These are phyloP conservation scores for Rhipidura dahli DNA, from an alignment of 2,113 vertebrate species.

Conservation along the genomic window DNA sequence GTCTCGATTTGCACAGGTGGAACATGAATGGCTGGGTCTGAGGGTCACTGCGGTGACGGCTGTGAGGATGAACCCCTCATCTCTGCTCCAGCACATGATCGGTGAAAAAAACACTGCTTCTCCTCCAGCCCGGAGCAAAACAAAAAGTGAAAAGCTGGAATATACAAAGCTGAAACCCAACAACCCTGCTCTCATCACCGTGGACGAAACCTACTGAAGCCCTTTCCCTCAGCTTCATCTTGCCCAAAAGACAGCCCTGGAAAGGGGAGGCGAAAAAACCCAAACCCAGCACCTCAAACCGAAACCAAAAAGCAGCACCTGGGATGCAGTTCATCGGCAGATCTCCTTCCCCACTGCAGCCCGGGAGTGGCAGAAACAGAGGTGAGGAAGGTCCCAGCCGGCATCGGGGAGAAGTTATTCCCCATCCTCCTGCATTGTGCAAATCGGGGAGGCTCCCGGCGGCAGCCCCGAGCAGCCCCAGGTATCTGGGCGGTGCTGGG, in stretches of 20 bases:
- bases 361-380: neutral
- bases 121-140: neutral
- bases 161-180: neutral
- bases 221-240: neutral
- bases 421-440: neutral
- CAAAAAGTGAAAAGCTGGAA: neutral
- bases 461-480: neutral
- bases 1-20: neutral
- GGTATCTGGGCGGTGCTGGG: conserved; percentile 47
- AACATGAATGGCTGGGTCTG: neutral
- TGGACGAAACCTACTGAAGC: neutral
- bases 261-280: neutral
- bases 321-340: conserved; percentile 68
- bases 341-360: conserved; percentile 26
- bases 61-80: neutral
- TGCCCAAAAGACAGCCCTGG: neutral
- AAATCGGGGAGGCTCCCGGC: conserved; percentile 31
- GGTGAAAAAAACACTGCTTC: neutral
- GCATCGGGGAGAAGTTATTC: neutral
- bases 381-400: neutral
- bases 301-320: conserved; percentile 35
- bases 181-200: neutral
- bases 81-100: neutral
- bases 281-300: neutral
- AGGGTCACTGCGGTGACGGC: neutral